These are phyloP conservation scores for Teleogryllus occipitalis DNA, from an alignment of 1,140 invertebrate genomes.

Conservation along the genomic window DNA sequence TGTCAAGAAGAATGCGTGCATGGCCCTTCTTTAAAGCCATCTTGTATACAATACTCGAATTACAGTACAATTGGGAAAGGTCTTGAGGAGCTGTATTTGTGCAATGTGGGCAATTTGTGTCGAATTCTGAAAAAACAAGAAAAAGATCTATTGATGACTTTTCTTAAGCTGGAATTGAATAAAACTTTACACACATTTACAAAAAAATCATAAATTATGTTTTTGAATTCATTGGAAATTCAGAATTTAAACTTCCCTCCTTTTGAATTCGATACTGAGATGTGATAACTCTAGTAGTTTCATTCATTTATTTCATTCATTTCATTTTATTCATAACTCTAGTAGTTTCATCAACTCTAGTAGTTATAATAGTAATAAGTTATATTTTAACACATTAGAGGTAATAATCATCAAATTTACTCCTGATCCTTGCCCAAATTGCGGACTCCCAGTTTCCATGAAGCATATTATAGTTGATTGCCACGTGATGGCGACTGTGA, in stretches of 20 bases:
- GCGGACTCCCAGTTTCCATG: not conserved
- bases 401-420: slow-evolving; percentile 3
- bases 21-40: not conserved
- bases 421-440: too few species aligned
- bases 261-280: not conserved
- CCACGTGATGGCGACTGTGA: too few species aligned
- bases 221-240: not conserved
- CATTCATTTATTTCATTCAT: not conserved
- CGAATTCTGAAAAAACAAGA: not conserved
- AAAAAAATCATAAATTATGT: not conserved
- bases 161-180: not conserved
- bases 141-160: not conserved
- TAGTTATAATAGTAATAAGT: not conserved
- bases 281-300: not conserved
- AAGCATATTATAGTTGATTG: too few species aligned
- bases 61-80: slow-evolving; percentile 13
- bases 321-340: too few species aligned
- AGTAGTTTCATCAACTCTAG: not conserved
- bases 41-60: slow-evolving; percentile 11
- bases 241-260: not conserved
- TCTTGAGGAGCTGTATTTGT: not conserved
- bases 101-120: slow-evolving; percentile 10
- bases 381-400: not conserved
- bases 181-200: not conserved
- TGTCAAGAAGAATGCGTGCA: slow-evolving; percentile 1